Percentiles rank a stretch among this genome's conserved stretches.
phyloP scores from a whole-genome alignment of 2,888 invertebrate species.

The Chrysina gloriosa region DNA sequence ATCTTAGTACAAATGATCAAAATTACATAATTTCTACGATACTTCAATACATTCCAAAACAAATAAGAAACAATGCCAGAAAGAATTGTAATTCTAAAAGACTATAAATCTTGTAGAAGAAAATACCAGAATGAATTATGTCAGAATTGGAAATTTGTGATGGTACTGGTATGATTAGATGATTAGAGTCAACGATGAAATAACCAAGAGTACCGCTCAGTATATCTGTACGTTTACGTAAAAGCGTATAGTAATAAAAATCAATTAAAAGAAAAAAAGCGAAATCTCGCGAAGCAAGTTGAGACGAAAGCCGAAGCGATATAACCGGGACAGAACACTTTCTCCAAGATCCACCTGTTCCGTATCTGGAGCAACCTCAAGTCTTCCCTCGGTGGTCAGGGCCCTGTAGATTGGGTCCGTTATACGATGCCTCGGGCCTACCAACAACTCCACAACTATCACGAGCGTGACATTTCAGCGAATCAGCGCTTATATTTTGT shows the following conservation, averaged over 20 bases:
- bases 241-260: constrained; percentile 12
- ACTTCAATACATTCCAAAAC: too few species aligned
- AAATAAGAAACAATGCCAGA: too few species aligned
- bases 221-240: constrained; percentile 4
- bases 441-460: constrained; percentile 50
- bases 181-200: too few species aligned
- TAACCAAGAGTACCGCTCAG: too few species aligned
- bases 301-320: constrained; percentile 27
- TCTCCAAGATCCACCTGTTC: constrained; percentile 58
- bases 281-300: constrained; percentile 11
- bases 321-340: constrained; percentile 53
- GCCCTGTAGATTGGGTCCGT: constrained; percentile 48
- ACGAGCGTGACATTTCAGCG: constrained; percentile 53
- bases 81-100: too few species aligned
- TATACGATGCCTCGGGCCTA: constrained; percentile 46
- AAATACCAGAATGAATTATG: too few species aligned
- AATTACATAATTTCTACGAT: too few species aligned
- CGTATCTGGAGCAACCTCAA: constrained; percentile 55
- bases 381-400: constrained; percentile 49
- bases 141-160: too few species aligned
- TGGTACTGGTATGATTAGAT: too few species aligned
- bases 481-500: constrained; percentile 39
- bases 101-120: too few species aligned
- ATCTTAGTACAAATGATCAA: too few species aligned
- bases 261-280: constrained; percentile 25